Evolutionary conservation across 2,888 invertebrate species (phyloP), one percentile per base, ranked within the genome.

Genomic region (Brassicogethes aeneus): DNA sequence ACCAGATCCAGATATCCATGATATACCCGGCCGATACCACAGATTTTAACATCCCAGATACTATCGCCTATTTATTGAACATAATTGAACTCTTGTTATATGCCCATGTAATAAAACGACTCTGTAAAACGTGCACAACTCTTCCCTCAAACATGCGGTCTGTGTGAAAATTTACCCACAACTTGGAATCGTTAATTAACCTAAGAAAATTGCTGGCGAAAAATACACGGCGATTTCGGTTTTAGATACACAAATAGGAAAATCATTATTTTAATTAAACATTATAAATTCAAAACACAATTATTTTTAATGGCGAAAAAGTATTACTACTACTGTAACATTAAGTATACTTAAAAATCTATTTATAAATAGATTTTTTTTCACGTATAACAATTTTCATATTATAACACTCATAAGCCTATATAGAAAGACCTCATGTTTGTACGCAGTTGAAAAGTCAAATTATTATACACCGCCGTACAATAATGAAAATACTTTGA

Each of bases 41-140:
- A 51, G 56, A 58, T 60, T 53, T 55, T 50, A 53, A 56, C 57
- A 57, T 57, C 47, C 41, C 47, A 55, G 57, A 56, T 56, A 51
- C 59, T 49, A 61, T 62, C 63, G 54, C 48, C 61, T 61, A 57
- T 61, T 64, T 61, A 62, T 62, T 62, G 64, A 55, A 61, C 61
- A 65, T 64, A 64, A 65, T 65, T 64, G 64, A 57, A 56, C 54
- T 53, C 57, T 55, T 60, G 61, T 60, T 60, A 48, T 46, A 43
- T 47, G 46, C 37, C 39, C 46, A 39, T 33, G 40, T 34, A 39
- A 23, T 10, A 23, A 10, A 10, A 23, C 23, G 23, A 10, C 23
- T 23, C 23, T 23, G 23, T 23, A 10, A 23, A 23, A 23, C 23
- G 31, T 30, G 46, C 46, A 45, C 46, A 36, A 40, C 17, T 31